phyloP scores from a whole-genome alignment of 30 jellyfish, hydroid and myxozoan species.

The Aurelia sp. region DNA sequence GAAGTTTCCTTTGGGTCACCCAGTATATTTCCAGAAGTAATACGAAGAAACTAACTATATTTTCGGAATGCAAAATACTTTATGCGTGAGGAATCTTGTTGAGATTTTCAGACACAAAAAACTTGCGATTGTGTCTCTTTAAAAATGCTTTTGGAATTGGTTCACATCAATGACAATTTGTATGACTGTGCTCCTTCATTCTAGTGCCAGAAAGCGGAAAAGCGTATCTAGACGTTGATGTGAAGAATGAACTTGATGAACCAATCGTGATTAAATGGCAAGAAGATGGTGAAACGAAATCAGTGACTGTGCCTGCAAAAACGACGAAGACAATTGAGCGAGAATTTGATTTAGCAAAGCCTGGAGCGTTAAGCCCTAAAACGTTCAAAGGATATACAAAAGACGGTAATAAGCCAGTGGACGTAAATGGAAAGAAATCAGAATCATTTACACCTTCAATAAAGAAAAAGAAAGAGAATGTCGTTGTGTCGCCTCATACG shows the following conservation, averaged over 20 bases:
- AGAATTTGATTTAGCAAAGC: constrained; percentile 7
- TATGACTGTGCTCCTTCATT: background rate
- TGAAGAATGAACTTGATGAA: constrained; percentile 21
- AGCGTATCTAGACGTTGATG: constrained; percentile 51
- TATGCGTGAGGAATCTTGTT: too few relatives aligned
- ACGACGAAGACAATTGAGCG: background rate
- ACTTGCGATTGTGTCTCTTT: too few relatives aligned
- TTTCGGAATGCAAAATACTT: too few relatives aligned
- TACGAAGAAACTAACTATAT: too few relatives aligned
- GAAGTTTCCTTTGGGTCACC: too few relatives aligned
- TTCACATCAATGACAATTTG: too few relatives aligned
- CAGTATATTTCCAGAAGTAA: too few relatives aligned
- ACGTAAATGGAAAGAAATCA: constrained; percentile 13
- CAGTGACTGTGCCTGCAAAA: background rate
- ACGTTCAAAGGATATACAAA: constrained; percentile 17
- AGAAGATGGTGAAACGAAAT: constrained; percentile 32
- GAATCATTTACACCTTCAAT: constrained; percentile 19
- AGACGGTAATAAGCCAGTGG: constrained; percentile 8
- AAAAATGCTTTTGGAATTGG: too few relatives aligned
- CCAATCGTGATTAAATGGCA: constrained; percentile 40
- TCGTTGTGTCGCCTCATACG: constrained; percentile 8
- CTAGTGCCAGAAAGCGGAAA: constrained; percentile 44
- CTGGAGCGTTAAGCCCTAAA: constrained; percentile 70
- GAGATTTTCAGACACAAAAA: too few relatives aligned
- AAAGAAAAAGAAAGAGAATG: background rate